Percentiles rank a stretch among this genome's conserved stretches.
Evolutionary conservation across 2,113 vertebrate genomes (phyloP).

Genomic region (Mormyrus lacerda): DNA sequence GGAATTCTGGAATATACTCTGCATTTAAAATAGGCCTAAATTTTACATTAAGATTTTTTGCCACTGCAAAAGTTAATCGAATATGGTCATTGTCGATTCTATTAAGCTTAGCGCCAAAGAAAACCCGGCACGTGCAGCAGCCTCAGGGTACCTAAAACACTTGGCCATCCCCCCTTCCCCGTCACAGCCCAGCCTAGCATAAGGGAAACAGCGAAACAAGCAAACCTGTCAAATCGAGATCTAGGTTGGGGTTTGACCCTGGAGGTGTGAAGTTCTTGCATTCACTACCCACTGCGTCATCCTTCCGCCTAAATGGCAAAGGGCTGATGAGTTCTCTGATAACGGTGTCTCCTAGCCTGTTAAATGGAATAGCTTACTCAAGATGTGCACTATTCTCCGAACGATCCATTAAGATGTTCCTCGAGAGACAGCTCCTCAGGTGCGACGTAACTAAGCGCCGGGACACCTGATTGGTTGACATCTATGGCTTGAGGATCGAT

Average conservation of each 20-base stretch:
- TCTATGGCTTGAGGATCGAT: background rate
- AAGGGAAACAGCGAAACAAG: background rate
- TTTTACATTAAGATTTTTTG: background rate
- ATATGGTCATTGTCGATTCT: background rate
- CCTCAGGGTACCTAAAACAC: background rate
- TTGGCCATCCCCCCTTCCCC: background rate
- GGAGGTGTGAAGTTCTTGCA: background rate
- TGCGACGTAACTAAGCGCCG: background rate
- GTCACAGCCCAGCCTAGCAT: background rate
- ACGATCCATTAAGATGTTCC: background rate
- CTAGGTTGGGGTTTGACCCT: background rate
- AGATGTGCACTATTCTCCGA: background rate
- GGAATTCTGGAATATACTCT: background rate
- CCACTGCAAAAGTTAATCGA: background rate
- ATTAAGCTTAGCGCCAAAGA: background rate
- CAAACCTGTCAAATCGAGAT: background rate
- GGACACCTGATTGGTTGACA: background rate
- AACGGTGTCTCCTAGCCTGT: background rate
- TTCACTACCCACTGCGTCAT: background rate
- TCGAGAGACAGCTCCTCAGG: background rate
- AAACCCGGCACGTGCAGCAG: background rate
- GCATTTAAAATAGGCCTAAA: background rate
- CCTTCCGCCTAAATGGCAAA: background rate
- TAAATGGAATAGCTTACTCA: background rate
- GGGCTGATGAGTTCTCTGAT: background rate